These are phyloP conservation scores for Gobionotothen gibberifrons DNA, from an alignment of 2,797 vertebrate species.

Conservation along the genomic window DNA sequence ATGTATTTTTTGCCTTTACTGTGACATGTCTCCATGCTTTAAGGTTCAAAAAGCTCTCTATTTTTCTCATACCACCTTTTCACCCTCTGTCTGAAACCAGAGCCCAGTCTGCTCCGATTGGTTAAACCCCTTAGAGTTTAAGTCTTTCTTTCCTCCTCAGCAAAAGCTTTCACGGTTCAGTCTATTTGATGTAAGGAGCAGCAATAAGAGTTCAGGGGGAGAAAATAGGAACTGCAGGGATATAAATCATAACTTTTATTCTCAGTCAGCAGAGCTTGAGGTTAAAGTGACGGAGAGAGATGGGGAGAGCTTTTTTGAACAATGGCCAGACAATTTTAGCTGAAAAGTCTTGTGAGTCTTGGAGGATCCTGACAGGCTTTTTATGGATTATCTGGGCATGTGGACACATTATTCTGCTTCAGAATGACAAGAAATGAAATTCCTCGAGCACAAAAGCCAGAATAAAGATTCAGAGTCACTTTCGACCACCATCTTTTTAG, in stretches of 20 bases:
- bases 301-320: not conserved
- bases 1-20: too few species aligned
- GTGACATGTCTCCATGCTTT: too few species aligned
- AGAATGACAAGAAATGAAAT: constrained; percentile 7
- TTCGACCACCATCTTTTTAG: not conserved
- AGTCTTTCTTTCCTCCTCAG: too few species aligned
- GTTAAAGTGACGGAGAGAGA: not conserved
- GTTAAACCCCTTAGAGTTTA: too few species aligned
- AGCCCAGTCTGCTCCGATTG: too few species aligned
- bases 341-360: not conserved
- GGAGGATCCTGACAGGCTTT: not conserved
- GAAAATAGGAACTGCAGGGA: not conserved
- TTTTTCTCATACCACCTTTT: too few species aligned
- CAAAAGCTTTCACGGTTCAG: too few species aligned
- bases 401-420: constrained; percentile 9
- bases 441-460: not conserved
- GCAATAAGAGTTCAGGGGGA: too few species aligned
- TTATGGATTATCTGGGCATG: constrained; percentile 2
- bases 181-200: not conserved
- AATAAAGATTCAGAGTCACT: constrained; percentile 5
- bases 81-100: too few species aligned
- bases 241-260: not conserved
- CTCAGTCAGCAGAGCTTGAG: constrained; percentile 23
- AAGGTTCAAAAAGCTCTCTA: too few species aligned
- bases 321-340: constrained; percentile 4